These are phyloP conservation scores for Cnemophilus loriae DNA, from an alignment of 2,113 vertebrate species.

Conservation along the genomic window DNA sequence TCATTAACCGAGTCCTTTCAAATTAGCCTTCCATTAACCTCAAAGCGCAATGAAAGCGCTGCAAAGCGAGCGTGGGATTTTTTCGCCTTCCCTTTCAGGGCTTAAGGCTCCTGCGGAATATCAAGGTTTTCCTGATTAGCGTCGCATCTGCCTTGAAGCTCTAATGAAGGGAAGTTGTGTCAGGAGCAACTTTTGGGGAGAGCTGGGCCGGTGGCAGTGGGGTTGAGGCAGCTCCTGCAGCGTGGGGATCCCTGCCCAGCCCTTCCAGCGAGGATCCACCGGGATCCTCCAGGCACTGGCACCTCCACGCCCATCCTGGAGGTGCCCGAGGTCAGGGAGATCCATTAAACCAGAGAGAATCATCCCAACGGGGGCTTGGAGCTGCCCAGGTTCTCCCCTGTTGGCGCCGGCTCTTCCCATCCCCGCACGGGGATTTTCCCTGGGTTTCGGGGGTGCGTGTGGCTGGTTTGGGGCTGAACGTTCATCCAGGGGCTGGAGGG, in stretches of 20 bases:
- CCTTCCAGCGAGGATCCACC: background rate
- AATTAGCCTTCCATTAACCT: conserved; percentile 84
- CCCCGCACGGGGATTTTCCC: rapidly evolving
- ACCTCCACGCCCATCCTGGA: background rate
- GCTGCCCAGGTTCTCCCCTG: rapidly evolving
- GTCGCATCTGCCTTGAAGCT: conserved; percentile 53
- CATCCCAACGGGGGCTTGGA: rapidly evolving
- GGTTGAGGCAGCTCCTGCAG: background rate
- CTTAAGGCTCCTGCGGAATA: conserved; percentile 64
- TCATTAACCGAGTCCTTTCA: conserved; percentile 79
- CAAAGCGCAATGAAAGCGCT: conserved; percentile 71
- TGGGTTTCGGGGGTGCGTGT: background rate
- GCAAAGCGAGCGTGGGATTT: conserved; percentile 17
- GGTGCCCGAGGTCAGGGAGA: background rate
- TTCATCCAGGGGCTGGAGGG: rapidly evolving
- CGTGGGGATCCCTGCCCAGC: background rate
- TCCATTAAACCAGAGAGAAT: background rate
- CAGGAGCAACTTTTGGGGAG: background rate
- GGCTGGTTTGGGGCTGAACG: background rate
- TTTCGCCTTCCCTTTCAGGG: conserved; percentile 35
- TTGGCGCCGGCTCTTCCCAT: rapidly evolving
- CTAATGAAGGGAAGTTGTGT: conserved; percentile 44
- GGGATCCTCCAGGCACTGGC: background rate
- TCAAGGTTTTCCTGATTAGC: conserved; percentile 69
- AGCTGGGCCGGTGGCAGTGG: background rate